These are phyloP conservation scores for Notolepis coatsorum DNA, from an alignment of 2,797 vertebrate species.

Conservation along the genomic window DNA sequence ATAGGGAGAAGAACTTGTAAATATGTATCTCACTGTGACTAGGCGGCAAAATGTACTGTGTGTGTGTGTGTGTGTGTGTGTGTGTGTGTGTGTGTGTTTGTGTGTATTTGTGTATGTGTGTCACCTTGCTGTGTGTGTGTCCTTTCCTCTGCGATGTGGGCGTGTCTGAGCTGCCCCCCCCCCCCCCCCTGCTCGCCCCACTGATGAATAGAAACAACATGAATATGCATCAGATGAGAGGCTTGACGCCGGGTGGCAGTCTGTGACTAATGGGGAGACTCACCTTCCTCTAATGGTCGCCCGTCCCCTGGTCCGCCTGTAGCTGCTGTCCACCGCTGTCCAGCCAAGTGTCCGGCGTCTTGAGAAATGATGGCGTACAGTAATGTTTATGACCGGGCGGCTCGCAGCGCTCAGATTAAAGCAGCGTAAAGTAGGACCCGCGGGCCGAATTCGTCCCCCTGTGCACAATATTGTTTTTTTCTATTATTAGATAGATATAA, in stretches of 20 bases:
- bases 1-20: too few relatives aligned
- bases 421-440: background rate
- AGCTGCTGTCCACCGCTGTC: background rate
- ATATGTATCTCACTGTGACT: too few relatives aligned
- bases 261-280: conserved; percentile 25
- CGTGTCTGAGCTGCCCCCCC: background rate
- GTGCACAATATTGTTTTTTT: conserved; percentile 32
- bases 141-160: background rate
- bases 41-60: too few relatives aligned
- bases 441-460: too few relatives aligned
- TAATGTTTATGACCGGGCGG: background rate
- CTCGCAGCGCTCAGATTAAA: background rate
- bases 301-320: background rate
- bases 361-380: background rate
- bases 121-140: background rate
- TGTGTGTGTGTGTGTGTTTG: background rate
- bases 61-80: background rate
- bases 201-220: conserved; percentile 46
- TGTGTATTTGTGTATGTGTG: background rate
- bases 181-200: conserved; percentile 28
- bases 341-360: background rate
- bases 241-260: conserved; percentile 7
- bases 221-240: conserved; percentile 50
- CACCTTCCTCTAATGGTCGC: conserved; percentile 6
- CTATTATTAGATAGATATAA: conserved; percentile 2